Evolutionary conservation across 2,113 vertebrate species (phyloP).

Genomic region (Brachionichthys hirsutus): DNA sequence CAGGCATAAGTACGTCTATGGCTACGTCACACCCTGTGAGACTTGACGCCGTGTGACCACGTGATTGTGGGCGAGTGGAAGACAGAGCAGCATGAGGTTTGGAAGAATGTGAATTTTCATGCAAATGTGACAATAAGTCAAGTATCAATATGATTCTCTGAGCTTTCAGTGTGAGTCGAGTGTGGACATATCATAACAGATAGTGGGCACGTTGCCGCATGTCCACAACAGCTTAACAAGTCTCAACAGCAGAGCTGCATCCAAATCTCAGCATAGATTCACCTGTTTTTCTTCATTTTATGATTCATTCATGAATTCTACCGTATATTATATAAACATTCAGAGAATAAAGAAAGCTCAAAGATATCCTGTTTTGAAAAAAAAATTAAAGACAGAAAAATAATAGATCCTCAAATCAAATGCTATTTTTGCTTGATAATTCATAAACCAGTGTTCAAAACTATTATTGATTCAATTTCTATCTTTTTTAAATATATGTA

Average conservation of each 20-base stretch:
- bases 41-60: neutral
- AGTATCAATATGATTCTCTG: too few species aligned
- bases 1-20: neutral
- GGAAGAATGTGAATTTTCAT: too few species aligned
- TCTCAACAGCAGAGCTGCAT: too few species aligned
- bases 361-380: neutral
- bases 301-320: neutral
- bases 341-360: neutral
- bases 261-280: too few species aligned
- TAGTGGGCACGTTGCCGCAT: too few species aligned
- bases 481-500: neutral
- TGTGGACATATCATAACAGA: too few species aligned
- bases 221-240: too few species aligned
- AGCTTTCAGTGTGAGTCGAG: too few species aligned
- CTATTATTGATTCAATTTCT: neutral
- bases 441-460: neutral
- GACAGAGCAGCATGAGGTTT: too few species aligned
- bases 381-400: neutral
- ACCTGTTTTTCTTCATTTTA: neutral
- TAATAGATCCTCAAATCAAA: neutral
- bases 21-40: conserved; percentile 11
- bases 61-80: neutral
- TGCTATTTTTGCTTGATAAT: neutral
- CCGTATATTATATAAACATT: neutral
- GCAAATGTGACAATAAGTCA: too few species aligned